phyloP scores from a whole-genome alignment of 2,113 vertebrate species.

The Xiphophorus hellerii region DNA sequence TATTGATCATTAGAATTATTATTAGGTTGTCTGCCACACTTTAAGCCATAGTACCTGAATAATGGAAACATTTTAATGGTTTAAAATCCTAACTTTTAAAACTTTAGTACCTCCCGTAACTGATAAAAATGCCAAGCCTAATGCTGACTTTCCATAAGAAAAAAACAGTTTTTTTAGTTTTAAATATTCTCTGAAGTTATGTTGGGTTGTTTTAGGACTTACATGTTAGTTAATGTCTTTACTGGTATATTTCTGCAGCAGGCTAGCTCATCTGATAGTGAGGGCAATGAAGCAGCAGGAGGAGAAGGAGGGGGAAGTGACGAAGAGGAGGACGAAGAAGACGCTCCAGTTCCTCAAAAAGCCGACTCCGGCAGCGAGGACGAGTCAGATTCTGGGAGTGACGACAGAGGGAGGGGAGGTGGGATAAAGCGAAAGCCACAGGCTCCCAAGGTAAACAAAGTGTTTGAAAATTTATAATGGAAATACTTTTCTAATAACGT shows the following conservation, averaged over 20 bases:
- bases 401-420: constrained; percentile 81
- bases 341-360: constrained; percentile 80
- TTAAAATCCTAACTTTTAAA: background rate
- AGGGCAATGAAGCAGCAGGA: constrained; percentile 85
- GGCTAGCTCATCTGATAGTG: constrained; percentile 92
- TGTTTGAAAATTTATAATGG: background rate
- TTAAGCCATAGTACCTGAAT: too few species aligned
- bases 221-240: background rate
- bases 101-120: background rate
- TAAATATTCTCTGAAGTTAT: background rate
- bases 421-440: constrained; percentile 79
- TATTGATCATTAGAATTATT: background rate
- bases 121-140: background rate
- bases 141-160: background rate
- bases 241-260: constrained; percentile 71
- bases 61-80: background rate
- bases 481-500: background rate
- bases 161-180: background rate
- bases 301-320: constrained; percentile 70
- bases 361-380: constrained; percentile 80
- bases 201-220: background rate
- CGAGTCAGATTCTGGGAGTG: constrained; percentile 88
- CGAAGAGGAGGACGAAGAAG: constrained; percentile 67
- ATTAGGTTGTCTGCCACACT: too few species aligned
- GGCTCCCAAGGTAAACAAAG: constrained; percentile 70